These are phyloP conservation scores for Ceratosolen fusciceps DNA, from an alignment of 1,140 invertebrate genomes.

Conservation along the genomic window DNA sequence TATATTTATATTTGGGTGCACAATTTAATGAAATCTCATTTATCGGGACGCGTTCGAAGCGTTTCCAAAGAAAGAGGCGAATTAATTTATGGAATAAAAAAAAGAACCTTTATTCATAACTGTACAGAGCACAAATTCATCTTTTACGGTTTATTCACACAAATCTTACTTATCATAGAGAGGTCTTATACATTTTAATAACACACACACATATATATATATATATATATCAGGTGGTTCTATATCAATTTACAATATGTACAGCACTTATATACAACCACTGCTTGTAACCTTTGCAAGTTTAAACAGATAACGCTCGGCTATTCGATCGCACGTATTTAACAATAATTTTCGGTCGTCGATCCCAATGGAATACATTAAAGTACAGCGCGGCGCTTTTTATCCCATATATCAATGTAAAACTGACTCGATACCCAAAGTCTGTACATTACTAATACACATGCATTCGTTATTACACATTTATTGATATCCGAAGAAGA, in stretches of 20 bases:
- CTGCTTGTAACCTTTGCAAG: constrained; percentile 19
- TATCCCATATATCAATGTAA: no score
- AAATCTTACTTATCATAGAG: constrained; percentile 25
- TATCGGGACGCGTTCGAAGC: no score
- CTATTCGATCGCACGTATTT: background rate
- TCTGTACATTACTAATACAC: no score
- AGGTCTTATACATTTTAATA: constrained; percentile 4
- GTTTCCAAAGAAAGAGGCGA: background rate
- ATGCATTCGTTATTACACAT: no score
- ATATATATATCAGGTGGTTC: constrained; percentile 16
- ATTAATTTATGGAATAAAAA: constrained; percentile 26
- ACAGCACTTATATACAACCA: constrained; percentile 43
- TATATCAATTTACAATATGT: constrained; percentile 40
- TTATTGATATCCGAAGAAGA: no score
- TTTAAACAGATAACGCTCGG: constrained; percentile 23
- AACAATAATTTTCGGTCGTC: no score
- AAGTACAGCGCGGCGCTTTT: no score
- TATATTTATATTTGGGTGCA: no score
- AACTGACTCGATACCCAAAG: no score
- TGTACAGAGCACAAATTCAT: constrained; percentile 44
- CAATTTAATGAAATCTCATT: no score
- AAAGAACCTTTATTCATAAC: constrained; percentile 39
- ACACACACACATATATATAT: no score
- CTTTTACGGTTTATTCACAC: constrained; percentile 34
- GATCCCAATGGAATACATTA: no score